These are phyloP conservation scores for Pangasius djambal DNA, from an alignment of 2,797 vertebrate genomes.

Conservation along the genomic window DNA sequence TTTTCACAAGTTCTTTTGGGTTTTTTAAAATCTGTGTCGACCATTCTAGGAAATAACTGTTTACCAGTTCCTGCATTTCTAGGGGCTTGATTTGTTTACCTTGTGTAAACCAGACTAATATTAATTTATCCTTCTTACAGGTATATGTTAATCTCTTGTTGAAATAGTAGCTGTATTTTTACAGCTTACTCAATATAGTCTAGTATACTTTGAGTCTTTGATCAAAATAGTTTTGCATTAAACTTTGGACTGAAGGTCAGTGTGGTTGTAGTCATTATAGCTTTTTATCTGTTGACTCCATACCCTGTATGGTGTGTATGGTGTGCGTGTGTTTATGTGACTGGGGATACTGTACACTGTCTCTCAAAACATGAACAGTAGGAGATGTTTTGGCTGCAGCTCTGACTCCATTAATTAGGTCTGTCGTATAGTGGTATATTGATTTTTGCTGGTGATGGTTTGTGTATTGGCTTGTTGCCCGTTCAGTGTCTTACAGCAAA, in stretches of 20 bases:
- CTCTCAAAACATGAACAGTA: conserved; percentile 37
- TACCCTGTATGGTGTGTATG: neutral
- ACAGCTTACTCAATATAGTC: neutral
- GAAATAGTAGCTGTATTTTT: neutral
- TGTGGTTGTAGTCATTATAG: conserved; percentile 1
- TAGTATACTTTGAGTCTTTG: neutral
- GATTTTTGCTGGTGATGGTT: conserved; percentile 55
- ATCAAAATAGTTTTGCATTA: neutral
- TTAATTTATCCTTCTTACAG: neutral
- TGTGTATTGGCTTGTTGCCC: conserved; percentile 1
- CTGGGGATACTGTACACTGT: conserved; percentile 9
- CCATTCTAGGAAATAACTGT: neutral
- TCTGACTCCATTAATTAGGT: conserved; percentile 51
- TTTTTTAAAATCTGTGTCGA: neutral
- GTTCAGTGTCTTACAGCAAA: conserved; percentile 1
- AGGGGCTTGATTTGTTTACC: neutral
- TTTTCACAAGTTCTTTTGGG: neutral
- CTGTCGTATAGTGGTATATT: conserved; percentile 56
- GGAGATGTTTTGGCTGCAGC: conserved; percentile 40
- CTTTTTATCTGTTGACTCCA: neutral
- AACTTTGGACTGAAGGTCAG: neutral
- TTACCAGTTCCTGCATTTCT: neutral
- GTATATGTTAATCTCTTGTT: neutral
- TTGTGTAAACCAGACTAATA: neutral
- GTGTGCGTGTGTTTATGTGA: conserved; percentile 27